These are phyloP conservation scores for Ceyx melanurus DNA, from an alignment of 2,113 vertebrate species.

Conservation along the genomic window DNA sequence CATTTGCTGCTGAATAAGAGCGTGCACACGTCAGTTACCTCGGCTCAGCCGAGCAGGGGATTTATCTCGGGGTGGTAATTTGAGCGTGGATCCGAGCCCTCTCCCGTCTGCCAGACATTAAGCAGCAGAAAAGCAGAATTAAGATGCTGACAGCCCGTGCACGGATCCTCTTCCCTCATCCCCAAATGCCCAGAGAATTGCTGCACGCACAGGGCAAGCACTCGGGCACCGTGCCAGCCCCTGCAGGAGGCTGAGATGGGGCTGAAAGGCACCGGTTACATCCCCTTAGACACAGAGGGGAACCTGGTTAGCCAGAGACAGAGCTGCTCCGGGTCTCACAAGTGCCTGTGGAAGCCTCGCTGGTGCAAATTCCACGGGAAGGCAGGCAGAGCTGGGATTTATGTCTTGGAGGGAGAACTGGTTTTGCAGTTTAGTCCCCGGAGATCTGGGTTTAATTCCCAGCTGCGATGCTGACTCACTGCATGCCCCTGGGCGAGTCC, in stretches of 20 bases:
- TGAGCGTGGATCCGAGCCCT: not conserved
- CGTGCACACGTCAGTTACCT: not conserved
- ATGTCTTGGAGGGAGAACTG: not conserved
- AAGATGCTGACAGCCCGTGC: not conserved
- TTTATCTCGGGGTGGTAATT: not conserved
- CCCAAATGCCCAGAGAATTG: not conserved
- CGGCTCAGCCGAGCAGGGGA: not conserved
- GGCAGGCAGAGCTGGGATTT: not conserved
- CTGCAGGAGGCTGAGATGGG: not conserved
- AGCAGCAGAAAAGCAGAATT: not conserved
- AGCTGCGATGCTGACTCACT: not conserved
- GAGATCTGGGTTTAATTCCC: not conserved
- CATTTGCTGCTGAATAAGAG: not conserved
- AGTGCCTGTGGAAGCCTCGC: not conserved
- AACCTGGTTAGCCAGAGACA: not conserved
- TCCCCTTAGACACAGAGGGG: not conserved
- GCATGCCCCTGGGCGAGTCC: not conserved
- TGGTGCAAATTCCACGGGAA: not conserved
- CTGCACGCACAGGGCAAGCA: not conserved
- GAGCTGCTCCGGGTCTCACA: not conserved
- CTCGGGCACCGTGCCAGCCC: rapidly evolving
- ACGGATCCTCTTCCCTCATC: not conserved
- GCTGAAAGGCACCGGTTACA: not conserved
- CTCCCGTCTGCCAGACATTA: not conserved
- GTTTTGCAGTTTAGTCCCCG: not conserved